phyloP scores from a whole-genome alignment of 2,888 invertebrate genomes.

The Scrobipalpa costella region DNA sequence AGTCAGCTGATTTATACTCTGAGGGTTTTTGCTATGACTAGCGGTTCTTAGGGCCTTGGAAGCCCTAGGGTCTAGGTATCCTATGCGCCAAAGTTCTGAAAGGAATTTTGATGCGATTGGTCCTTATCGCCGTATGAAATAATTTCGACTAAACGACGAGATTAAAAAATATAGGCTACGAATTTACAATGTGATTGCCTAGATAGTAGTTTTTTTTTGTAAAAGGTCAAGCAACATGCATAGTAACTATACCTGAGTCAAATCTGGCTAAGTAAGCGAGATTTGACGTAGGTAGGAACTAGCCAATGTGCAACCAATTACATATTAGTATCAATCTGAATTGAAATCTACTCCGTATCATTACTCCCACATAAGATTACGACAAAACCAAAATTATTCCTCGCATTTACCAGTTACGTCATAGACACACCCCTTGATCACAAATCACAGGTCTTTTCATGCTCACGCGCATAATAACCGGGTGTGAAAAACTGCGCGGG shows the following conservation, averaged over 20 bases:
- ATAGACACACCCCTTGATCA: not conserved
- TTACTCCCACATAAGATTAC: not conserved
- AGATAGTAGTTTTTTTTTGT: no score
- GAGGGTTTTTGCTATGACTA: constrained; percentile 30
- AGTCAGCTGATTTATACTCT: constrained; percentile 52
- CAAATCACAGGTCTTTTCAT: not conserved
- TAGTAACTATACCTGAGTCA: not conserved
- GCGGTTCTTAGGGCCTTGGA: constrained; percentile 15
- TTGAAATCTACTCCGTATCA: not conserved
- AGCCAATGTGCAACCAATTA: not conserved
- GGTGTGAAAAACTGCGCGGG: constrained; percentile 1
- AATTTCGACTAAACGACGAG: no score
- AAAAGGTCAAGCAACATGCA: no score
- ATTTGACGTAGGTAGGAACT: not conserved
- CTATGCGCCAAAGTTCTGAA: not conserved
- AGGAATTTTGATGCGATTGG: not conserved
- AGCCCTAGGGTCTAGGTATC: not conserved
- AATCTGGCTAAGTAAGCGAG: not conserved
- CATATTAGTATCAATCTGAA: no score
- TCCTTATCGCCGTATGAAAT: no score
- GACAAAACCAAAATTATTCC: constrained; percentile 2
- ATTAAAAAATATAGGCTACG: no score
- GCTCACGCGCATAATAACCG: constrained; percentile 1
- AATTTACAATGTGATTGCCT: no score
- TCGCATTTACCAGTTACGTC: constrained; percentile 6